A percentile compares a stretch with the other conserved stretches of the same genome.
Conservation (phyloP, 2,113 vertebrate genomes). For the Narcine bancroftii region DNA sequence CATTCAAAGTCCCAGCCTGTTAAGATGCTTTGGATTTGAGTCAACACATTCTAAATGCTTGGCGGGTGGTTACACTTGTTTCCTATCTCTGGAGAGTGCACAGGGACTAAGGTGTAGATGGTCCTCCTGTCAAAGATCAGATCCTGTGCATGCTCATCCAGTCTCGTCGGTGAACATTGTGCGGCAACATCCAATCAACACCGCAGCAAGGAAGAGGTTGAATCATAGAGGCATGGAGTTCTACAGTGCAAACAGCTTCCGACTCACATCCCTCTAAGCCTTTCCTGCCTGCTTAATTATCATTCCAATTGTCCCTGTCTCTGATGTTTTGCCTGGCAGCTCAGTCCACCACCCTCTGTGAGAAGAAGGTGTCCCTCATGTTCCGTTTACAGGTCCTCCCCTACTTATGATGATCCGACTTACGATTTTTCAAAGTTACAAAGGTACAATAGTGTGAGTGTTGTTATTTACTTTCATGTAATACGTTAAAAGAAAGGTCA, state of each 20-base stretch:
- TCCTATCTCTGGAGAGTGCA: background rate
- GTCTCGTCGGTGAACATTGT: background rate
- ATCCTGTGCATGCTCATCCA: background rate
- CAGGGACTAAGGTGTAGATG: background rate
- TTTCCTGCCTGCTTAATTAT: no score
- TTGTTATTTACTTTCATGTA: no score
- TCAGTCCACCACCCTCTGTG: no score
- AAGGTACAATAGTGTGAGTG: no score
- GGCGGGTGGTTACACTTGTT: background rate
- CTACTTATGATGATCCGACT: no score
- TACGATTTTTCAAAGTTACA: no score
- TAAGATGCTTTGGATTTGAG: background rate
- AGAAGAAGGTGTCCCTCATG: no score
- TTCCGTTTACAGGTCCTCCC: no score
- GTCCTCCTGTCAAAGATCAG: background rate
- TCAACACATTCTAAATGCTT: background rate
- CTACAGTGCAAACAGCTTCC: background rate
- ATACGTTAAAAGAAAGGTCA: no score
- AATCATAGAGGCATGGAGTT: no score
- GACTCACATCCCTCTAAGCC: background rate
- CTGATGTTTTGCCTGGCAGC: no score
- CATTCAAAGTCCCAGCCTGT: background rate
- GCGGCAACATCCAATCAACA: background rate
- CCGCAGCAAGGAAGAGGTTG: background rate
- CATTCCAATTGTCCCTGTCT: no score